phyloP scores from a whole-genome alignment of 2,888 invertebrate species.

The Aphidoletes aphidimyza region DNA sequence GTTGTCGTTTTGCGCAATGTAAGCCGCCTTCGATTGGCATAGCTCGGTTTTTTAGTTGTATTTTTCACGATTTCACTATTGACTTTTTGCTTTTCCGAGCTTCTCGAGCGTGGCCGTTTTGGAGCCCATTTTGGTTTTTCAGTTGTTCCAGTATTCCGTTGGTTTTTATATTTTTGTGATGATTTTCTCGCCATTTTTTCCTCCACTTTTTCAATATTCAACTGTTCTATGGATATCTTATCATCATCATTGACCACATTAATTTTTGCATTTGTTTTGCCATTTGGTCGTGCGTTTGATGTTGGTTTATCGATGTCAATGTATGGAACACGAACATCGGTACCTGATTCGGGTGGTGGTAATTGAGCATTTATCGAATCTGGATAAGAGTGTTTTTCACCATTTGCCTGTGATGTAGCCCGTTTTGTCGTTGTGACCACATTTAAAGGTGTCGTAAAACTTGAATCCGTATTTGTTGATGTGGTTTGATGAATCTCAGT shows the following conservation, averaged over 20 bases:
- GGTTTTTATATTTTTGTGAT: background rate
- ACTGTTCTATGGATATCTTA: background rate
- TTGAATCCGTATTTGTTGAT: background rate
- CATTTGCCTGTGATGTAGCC: conserved; percentile 55
- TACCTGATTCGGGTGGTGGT: conserved; percentile 62
- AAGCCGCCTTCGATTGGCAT: background rate
- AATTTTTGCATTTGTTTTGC: conserved; percentile 64
- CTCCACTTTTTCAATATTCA: background rate
- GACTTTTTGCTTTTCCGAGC: background rate
- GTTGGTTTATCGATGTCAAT: conserved; percentile 58
- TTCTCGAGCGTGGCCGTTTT: background rate
- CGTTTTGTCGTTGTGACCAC: conserved; percentile 57
- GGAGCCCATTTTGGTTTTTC: conserved; percentile 1
- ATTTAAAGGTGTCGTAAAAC: background rate
- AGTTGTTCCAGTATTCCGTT: background rate
- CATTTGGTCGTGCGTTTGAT: conserved; percentile 62
- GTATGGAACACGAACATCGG: conserved; percentile 60
- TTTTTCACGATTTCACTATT: background rate
- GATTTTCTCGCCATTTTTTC: conserved; percentile 53
- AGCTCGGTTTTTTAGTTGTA: background rate
- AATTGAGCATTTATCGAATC: conserved; percentile 64
- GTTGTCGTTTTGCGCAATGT: background rate
- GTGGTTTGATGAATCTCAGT: conserved; percentile 36
- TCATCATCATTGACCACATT: background rate
- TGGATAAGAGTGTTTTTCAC: conserved; percentile 58